A percentile compares a stretch with the other conserved stretches of the same genome.
These are phyloP conservation scores for Sebastes goodei DNA, from an alignment of 2,797 vertebrate genomes.

Conservation along the genomic window DNA sequence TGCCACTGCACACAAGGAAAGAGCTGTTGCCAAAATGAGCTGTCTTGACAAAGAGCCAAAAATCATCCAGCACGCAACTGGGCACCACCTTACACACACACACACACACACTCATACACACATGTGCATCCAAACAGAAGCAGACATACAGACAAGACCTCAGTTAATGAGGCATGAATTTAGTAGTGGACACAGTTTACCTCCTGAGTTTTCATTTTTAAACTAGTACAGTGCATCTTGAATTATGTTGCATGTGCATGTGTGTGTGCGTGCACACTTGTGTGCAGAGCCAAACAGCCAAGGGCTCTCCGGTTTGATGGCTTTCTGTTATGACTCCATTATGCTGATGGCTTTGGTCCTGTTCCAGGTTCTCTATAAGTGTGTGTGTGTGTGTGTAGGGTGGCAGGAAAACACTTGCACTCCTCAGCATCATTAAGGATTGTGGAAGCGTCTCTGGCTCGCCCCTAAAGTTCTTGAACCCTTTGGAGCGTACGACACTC, in stretches of 20 bases:
- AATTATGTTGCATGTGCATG: neutral
- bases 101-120: neutral
- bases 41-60: conserved; percentile 59
- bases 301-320: conserved; percentile 74
- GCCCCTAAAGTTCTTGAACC: neutral
- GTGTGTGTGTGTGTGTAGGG: neutral
- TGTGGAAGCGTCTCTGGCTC: conserved; percentile 6
- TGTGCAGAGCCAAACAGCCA: conserved; percentile 55
- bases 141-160: neutral
- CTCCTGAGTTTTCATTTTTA: conserved; percentile 21
- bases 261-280: conserved; percentile 5
- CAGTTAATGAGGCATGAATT: conserved; percentile 34
- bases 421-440: conserved; percentile 29
- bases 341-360: conserved; percentile 77
- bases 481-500: neutral
- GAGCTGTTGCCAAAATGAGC: conserved; percentile 65
- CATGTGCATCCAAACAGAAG: neutral
- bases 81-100: neutral
- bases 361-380: conserved; percentile 63
- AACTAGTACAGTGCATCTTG: neutral
- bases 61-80: conserved; percentile 37
- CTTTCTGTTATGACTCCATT: conserved; percentile 75
- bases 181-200: conserved; percentile 31
- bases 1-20: conserved; percentile 62
- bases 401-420: conserved; percentile 24